Conservation (phyloP, 2,888 invertebrate genomes). For the Cheilosia variabilis region DNA sequence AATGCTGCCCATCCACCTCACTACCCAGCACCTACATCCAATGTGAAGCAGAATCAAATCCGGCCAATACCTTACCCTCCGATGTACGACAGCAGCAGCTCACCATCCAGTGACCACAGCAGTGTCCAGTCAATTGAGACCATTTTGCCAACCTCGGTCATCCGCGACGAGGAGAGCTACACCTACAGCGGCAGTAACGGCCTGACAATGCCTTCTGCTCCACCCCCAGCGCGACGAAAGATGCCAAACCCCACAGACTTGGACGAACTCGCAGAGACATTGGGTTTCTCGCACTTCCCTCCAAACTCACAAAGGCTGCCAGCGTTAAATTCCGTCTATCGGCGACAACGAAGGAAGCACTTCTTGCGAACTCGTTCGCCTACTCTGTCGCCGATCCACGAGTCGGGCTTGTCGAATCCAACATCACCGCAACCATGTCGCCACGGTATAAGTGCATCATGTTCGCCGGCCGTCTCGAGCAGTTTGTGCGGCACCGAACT, state of each 20-base stretch:
- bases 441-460: slow-evolving; percentile 80
- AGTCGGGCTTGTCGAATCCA: slow-evolving; percentile 89
- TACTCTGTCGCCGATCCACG: slow-evolving; percentile 88
- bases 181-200: slow-evolving; percentile 78
- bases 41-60: slow-evolving; percentile 83
- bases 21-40: slow-evolving; percentile 49
- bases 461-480: slow-evolving; percentile 77
- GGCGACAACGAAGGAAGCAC: slow-evolving; percentile 83
- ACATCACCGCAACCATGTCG: slow-evolving; percentile 86
- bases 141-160: slow-evolving; percentile 82
- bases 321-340: slow-evolving; percentile 79
- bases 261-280: slow-evolving; percentile 85
- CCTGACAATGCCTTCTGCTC: slow-evolving; percentile 83
- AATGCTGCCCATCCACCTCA: slow-evolving; percentile 50
- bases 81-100: slow-evolving; percentile 76
- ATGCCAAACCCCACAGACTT: slow-evolving; percentile 84
- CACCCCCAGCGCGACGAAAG: slow-evolving; percentile 84
- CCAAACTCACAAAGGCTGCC: slow-evolving; percentile 78
- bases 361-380: slow-evolving; percentile 85
- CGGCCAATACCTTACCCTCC: slow-evolving; percentile 80
- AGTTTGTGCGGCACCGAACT: slow-evolving; percentile 60
- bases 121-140: slow-evolving; percentile 79
- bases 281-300: slow-evolving; percentile 83
- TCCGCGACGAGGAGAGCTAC: slow-evolving; percentile 81
- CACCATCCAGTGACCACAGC: slow-evolving; percentile 77